Base-by-base conservation (phyloP, 2,888 invertebrate species). In the Pyrrhosoma nymphula region DNA sequence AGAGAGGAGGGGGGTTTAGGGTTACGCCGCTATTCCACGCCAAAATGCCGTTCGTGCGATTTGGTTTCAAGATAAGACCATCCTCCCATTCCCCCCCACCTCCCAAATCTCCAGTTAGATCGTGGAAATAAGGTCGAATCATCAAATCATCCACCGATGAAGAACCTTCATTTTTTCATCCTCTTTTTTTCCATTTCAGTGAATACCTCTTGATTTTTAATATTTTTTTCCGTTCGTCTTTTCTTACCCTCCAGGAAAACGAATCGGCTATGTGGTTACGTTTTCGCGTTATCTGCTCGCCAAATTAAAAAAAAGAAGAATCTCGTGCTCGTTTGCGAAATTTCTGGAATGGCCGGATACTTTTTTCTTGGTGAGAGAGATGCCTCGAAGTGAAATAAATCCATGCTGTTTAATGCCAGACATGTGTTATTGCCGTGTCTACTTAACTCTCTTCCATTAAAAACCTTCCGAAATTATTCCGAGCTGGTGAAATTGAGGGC, bases 41-140 rank as follows among this genome's bases (percentile, higher is more conserved):
- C 82, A 82, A 82, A 82, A 82, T 35, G 82, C 82, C 82, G 82
- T 35, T 82, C 82, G 82, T 82, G 82, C 82, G 82, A 82, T 82
- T 35, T 18, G 16, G 82, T 35, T 4, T 35, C 82, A 12, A 82
- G 82, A 82, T 82, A 82, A 82, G 82, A 35, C 35, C 18, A 12
- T 60, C 20, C 60, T 2, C 60, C 60, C 60, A 4, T 60, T 12
- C 60, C 14, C 12, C 4, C 16, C 82, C n/a, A n/a, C n/a, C n/a
- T n/a, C n/a, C n/a, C n/a, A n/a, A n/a, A n/a, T 30, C 14, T 60
- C 60, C 60, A 26, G 82, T 82, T 30, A 35, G 35, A 82, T 82
- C 82, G 82, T 82, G 82, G 82, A 82, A 82, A 82, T 82, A 82
- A 82, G 82, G 30, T 35, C 82, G 82, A 35, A 35, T 8, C 82